These are phyloP conservation scores for Coracias cyanogaster DNA, from an alignment of 2,797 vertebrate genomes.

Conservation along the genomic window DNA sequence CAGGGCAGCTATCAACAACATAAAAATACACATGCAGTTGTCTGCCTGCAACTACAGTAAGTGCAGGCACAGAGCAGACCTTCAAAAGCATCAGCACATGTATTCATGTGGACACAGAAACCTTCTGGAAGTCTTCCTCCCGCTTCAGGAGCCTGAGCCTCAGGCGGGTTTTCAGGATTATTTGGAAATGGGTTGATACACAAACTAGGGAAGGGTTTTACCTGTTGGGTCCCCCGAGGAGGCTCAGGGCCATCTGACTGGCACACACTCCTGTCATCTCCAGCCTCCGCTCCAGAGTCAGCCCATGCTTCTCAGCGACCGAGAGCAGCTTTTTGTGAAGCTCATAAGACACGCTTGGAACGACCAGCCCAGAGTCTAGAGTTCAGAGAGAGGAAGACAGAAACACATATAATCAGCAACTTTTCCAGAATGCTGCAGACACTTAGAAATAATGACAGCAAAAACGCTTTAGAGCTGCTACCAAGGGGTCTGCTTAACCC, in stretches of 20 bases:
- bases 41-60: neutral
- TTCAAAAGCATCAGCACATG: neutral
- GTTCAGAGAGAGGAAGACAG: slow-evolving; percentile 24
- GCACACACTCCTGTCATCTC: slow-evolving; percentile 98
- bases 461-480: neutral
- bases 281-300: slow-evolving; percentile 92
- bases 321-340: slow-evolving; percentile 92
- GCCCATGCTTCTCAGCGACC: slow-evolving; percentile 91
- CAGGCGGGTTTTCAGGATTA: neutral
- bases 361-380: slow-evolving; percentile 89
- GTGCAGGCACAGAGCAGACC: neutral
- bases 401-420: neutral
- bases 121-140: neutral
- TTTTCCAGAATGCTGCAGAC: neutral
- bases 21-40: neutral
- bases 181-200: neutral
- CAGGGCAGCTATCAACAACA: neutral
- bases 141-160: neutral
- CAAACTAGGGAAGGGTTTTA: slow-evolving; percentile 42
- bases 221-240: slow-evolving; percentile 98
- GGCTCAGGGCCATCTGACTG: slow-evolving; percentile 96
- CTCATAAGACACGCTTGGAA: slow-evolving; percentile 92
- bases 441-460: fast-evolving
- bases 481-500: neutral
- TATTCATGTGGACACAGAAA: fast-evolving